Evolutionary conservation across 1,140 invertebrate species (phyloP), one percentile per base, ranked within the genome.

Genomic region (Zaprionus inermis): DNA sequence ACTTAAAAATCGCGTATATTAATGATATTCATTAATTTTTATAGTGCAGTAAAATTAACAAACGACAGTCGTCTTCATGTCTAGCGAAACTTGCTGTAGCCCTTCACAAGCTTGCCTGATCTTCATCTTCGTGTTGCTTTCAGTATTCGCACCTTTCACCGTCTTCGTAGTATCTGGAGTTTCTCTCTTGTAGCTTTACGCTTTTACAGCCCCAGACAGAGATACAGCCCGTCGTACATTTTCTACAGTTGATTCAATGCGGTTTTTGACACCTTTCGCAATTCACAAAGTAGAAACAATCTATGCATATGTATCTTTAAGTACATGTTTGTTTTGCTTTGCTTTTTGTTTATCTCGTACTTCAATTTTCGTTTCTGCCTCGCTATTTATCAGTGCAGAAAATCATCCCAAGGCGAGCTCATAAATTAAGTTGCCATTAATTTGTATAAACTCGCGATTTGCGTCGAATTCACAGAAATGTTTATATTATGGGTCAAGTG

Each of bases 361-460:
- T 69, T 72, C 49, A 63, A 36, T 78, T 75, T 24, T 36, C 20
- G 34, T 28, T 28, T 28, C 24, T 28, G 5, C 24, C 52, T 58
- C 36, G 59, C 67, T 65, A 77, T 79, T 79, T 73, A 86, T 79
- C 66, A 79, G 73, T 82, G 69, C 58, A 72, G 60, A 79, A 82
- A 82, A 79, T 65, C 68, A 28, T 28, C 24, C 5, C 41, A 52
- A 76, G 44, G 55, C 51, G 28, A 32, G 36, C 46, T 67, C 56
- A n/a, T 46, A 60, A 67, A 86, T 86, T 86, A 76, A 85, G 73
- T 60, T 76, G 74, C 74, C 56, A 75, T 64, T 66, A 76, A 66
- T 72, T 66, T 64, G 52, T 51, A 76, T 63, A 55, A 52, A 70
- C 16, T 57, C 6, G 16, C 58, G 41, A 28, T 38, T 20, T 20